phyloP scores from a whole-genome alignment of 2,797 vertebrate genomes.

The Apodemus agrarius region DNA sequence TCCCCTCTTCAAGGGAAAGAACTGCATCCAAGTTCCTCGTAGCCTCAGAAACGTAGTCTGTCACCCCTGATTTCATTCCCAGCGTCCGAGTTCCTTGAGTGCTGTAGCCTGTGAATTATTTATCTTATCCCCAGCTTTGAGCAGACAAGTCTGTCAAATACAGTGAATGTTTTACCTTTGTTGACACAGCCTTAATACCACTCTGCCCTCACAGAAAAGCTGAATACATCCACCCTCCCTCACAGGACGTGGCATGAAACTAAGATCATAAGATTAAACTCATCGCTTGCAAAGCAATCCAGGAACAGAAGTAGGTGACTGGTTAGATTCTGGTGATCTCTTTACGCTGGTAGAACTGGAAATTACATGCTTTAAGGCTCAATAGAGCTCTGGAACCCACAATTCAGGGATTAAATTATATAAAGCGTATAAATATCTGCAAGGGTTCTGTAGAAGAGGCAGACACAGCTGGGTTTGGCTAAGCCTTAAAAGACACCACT shows the following conservation, averaged over 20 bases:
- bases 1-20: background rate
- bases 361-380: background rate
- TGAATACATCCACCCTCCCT: slow-evolving; percentile 19
- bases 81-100: background rate
- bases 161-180: slow-evolving; percentile 34
- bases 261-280: background rate
- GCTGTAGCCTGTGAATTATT: background rate
- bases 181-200: slow-evolving; percentile 30
- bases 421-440: slow-evolving; percentile 60
- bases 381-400: slow-evolving; percentile 2
- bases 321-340: background rate
- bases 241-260: background rate
- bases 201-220: slow-evolving; percentile 44
- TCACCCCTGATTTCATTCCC: background rate
- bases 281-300: background rate
- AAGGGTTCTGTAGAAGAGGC: slow-evolving; percentile 55
- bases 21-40: background rate
- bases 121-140: slow-evolving; percentile 6
- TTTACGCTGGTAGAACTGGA: background rate
- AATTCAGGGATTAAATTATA: slow-evolving; percentile 17
- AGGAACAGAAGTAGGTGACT: background rate
- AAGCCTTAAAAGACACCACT: slow-evolving; percentile 54
- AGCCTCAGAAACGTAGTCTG: background rate
- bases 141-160: slow-evolving; percentile 46
- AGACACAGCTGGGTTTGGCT: slow-evolving; percentile 47